These are phyloP conservation scores for Clostera curtula DNA, from an alignment of 2,888 invertebrate genomes.

Conservation along the genomic window DNA sequence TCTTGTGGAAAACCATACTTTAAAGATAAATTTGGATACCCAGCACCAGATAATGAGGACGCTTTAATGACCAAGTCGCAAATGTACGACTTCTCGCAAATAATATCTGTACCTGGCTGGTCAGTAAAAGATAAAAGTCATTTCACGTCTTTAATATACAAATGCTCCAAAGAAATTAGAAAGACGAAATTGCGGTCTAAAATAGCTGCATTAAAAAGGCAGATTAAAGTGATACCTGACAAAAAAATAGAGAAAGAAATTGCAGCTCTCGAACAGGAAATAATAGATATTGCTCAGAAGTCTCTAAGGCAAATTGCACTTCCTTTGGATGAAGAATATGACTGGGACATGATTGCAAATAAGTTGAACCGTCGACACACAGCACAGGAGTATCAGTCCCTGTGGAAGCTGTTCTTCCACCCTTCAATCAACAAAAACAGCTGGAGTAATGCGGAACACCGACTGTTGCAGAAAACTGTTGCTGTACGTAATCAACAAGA, in stretches of 20 bases:
- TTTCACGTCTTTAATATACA: constrained; percentile 63
- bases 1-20: constrained; percentile 79
- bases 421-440: constrained; percentile 76
- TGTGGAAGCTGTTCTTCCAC: constrained; percentile 83
- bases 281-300: constrained; percentile 27
- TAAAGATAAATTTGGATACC: constrained; percentile 73
- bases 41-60: constrained; percentile 77
- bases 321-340: constrained; percentile 60
- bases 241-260: constrained; percentile 21
- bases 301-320: constrained; percentile 39
- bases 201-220: constrained; percentile 29
- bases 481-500: constrained; percentile 63
- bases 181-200: constrained; percentile 27
- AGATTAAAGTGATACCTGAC: constrained; percentile 11
- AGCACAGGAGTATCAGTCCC: constrained; percentile 77
- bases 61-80: constrained; percentile 51
- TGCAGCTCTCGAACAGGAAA: constrained; percentile 23
- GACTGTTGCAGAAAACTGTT: constrained; percentile 36
- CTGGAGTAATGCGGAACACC: constrained; percentile 47
- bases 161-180: constrained; percentile 36
- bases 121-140: constrained; percentile 73
- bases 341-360: constrained; percentile 74
- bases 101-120: constrained; percentile 66
- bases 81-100: constrained; percentile 62
- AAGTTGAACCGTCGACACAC: constrained; percentile 72